Percentiles rank a stretch among this genome's conserved stretches.
Conservation (phyloP, 2,888 invertebrate genomes). For the Gryllus longicercus region DNA sequence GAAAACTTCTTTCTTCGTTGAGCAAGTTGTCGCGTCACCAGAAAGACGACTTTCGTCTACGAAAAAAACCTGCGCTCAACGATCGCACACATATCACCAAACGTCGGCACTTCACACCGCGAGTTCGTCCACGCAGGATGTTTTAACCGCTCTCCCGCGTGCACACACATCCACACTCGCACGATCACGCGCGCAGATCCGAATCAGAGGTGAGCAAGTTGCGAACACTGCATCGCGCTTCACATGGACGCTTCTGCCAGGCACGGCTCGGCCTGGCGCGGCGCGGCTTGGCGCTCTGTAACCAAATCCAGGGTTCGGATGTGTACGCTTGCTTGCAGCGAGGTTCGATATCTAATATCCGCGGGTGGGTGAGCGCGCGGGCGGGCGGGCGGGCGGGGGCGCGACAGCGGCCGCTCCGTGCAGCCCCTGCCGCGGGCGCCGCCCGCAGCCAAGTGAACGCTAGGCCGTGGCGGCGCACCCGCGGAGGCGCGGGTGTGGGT, state of each 20-base stretch:
- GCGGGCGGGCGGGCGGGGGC: background rate
- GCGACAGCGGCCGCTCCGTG: background rate
- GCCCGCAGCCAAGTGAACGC: slow-evolving; percentile 3
- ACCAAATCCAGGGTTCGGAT: too few relatives aligned
- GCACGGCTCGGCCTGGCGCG: background rate
- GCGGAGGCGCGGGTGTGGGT: background rate
- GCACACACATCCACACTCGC: slow-evolving; percentile 9
- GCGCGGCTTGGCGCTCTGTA: background rate
- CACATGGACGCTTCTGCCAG: background rate
- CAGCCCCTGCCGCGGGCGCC: background rate
- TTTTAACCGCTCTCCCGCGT: background rate
- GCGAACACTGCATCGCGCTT: background rate
- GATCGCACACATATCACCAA: too few relatives aligned
- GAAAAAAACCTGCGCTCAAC: too few relatives aligned
- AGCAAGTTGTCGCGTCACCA: too few relatives aligned
- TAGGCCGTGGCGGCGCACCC: background rate
- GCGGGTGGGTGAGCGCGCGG: background rate
- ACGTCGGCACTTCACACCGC: too few relatives aligned
- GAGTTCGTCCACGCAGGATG: background rate
- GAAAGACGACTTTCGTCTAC: too few relatives aligned
- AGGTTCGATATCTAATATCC: slow-evolving; percentile 17
- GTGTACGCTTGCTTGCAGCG: background rate
- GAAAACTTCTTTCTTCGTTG: background rate
- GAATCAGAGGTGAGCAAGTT: background rate
- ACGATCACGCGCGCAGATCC: background rate